Conservation (phyloP, 92 coral and sea anemone genomes). For the Porites divaricata region DNA sequence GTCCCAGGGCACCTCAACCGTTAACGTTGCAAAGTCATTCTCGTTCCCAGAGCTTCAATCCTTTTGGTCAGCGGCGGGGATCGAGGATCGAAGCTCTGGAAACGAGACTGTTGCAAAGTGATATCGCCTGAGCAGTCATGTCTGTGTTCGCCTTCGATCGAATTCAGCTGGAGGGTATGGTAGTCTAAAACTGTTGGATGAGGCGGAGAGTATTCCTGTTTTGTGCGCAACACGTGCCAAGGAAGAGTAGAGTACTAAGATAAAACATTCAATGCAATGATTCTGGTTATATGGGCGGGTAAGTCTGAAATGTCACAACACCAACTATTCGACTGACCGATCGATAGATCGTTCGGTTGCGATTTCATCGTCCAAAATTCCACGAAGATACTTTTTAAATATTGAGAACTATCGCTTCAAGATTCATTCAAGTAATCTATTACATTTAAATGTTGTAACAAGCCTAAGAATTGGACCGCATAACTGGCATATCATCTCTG, state of each 20-base stretch:
- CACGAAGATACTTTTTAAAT: neutral
- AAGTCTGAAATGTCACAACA: neutral
- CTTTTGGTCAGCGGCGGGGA: too few relatives aligned
- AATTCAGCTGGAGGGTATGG: too few relatives aligned
- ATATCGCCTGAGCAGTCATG: too few relatives aligned
- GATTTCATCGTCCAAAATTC: neutral
- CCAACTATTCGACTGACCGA: neutral
- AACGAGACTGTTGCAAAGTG: too few relatives aligned
- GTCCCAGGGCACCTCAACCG: too few relatives aligned
- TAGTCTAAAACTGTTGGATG: too few relatives aligned
- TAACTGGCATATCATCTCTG: neutral
- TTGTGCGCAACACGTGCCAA: neutral
- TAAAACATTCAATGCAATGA: neutral
- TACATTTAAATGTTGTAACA: neutral
- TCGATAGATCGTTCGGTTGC: neutral
- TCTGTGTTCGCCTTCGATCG: too few relatives aligned
- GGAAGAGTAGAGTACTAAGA: neutral
- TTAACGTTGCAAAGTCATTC: too few relatives aligned
- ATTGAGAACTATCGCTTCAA: neutral
- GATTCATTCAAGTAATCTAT: neutral
- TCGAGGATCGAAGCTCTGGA: too few relatives aligned
- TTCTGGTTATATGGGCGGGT: neutral
- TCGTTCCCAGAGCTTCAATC: too few relatives aligned
- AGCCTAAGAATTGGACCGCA: neutral
- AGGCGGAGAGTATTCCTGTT: neutral